A percentile compares a stretch with the other conserved stretches of the same genome.
phyloP scores from a whole-genome alignment of 2,113 vertebrate genomes.

The Sapajus apella region DNA sequence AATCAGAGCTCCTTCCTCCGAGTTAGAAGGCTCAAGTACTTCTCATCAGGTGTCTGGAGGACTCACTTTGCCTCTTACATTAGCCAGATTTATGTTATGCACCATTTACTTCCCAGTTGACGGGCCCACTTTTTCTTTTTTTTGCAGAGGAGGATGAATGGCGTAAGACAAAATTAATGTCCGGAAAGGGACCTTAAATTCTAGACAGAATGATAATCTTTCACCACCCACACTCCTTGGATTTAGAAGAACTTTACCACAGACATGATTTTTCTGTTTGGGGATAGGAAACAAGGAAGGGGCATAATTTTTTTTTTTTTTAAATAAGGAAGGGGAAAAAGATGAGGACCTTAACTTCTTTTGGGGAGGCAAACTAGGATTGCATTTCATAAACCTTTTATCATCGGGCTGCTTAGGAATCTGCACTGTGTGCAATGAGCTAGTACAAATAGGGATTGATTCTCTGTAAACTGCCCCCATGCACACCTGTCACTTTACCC shows the following conservation, averaged over 20 bases:
- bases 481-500: constrained; percentile 35
- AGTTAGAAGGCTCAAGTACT: background rate
- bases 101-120: background rate
- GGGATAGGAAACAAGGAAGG: constrained; percentile 6
- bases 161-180: background rate
- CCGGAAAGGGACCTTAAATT: background rate
- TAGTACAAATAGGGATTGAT: constrained; percentile 48
- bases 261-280: background rate
- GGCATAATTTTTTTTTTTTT: no score
- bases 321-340: background rate
- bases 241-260: background rate
- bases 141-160: background rate
- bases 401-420: background rate
- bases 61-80: background rate
- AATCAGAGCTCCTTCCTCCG: background rate
- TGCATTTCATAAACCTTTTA: constrained; percentile 25
- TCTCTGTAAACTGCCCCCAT: constrained; percentile 1
- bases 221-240: background rate
- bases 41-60: background rate
- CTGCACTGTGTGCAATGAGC: background rate
- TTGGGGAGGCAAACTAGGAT: background rate
- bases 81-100: background rate
- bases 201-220: background rate
- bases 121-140: background rate
- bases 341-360: constrained; percentile 36